Evolutionary conservation across 2,113 vertebrate genomes (phyloP).

Genomic region (Pogonocichla stellata): DNA sequence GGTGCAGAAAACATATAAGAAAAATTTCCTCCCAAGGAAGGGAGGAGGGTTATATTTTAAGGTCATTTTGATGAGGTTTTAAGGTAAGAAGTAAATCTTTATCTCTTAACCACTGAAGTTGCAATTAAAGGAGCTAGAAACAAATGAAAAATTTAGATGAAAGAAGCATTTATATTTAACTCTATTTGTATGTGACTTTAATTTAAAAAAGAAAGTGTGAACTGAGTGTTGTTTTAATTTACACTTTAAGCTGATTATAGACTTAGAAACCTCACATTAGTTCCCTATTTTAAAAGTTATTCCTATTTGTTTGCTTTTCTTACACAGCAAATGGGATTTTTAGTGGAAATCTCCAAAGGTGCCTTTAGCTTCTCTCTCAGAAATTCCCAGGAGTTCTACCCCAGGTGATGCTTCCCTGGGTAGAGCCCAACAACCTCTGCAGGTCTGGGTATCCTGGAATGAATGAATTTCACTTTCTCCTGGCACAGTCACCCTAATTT

Average conservation of each 20-base stretch:
- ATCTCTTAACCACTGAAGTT: neutral
- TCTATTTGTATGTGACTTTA: neutral
- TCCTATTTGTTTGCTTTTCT: neutral
- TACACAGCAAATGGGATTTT: neutral
- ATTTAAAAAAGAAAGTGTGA: neutral
- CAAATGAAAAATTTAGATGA: neutral
- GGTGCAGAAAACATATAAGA: neutral
- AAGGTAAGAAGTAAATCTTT: conserved; percentile 6
- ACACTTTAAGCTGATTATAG: neutral
- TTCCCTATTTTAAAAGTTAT: neutral
- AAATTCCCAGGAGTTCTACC: neutral
- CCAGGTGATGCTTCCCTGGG: neutral
- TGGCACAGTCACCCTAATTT: neutral
- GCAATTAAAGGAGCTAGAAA: neutral
- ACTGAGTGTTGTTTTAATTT: neutral
- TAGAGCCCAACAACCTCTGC: neutral
- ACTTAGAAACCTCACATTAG: neutral
- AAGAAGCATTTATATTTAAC: neutral
- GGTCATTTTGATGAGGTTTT: neutral
- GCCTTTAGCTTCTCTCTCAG: neutral
- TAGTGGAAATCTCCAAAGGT: neutral
- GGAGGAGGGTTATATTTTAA: neutral
- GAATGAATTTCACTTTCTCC: neutral
- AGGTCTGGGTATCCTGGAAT: neutral
- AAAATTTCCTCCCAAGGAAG: neutral